Percentiles rank a stretch among this genome's conserved stretches.
Conservation (phyloP, 1,140 invertebrate genomes). For the Chrysopa pallens region DNA sequence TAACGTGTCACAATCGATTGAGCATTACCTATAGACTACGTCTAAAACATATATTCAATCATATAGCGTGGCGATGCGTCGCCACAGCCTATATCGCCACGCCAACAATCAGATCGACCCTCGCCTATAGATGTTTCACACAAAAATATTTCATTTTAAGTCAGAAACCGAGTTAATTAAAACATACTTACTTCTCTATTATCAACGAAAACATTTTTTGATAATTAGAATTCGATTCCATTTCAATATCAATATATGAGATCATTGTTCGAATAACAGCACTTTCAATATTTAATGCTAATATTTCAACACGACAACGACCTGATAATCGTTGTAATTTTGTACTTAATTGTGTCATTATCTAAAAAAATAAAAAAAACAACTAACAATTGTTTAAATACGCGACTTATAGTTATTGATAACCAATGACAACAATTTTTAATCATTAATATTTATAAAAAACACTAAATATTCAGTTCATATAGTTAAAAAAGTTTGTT, state of each 20-base stretch:
- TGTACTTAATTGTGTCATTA: conserved; percentile 31
- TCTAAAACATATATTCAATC: too few relatives aligned
- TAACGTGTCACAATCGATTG: too few relatives aligned
- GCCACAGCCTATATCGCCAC: conserved; percentile 1
- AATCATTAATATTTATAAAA: neutral
- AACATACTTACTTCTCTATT: conserved; percentile 33
- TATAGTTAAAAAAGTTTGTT: too few relatives aligned
- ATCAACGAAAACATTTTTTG: conserved; percentile 32
- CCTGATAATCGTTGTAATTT: conserved; percentile 29
- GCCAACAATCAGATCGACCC: conserved; percentile 1
- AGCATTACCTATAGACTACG: too few relatives aligned
- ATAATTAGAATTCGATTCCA: conserved; percentile 26
- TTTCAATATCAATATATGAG: conserved; percentile 32
- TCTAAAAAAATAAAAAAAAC: conserved; percentile 21
- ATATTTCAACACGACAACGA: conserved; percentile 21
- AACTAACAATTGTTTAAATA: neutral
- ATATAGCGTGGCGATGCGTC: too few relatives aligned
- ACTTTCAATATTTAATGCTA: conserved; percentile 34
- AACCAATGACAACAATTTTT: too few relatives aligned
- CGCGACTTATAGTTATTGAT: neutral
- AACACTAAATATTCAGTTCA: neutral
- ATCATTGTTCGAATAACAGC: conserved; percentile 33
- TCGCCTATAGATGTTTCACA: too few relatives aligned
- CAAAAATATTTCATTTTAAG: conserved; percentile 12
- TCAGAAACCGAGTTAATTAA: conserved; percentile 4